phyloP scores from a whole-genome alignment of 2,888 invertebrate species.

The Eugnorisma glareosa region DNA sequence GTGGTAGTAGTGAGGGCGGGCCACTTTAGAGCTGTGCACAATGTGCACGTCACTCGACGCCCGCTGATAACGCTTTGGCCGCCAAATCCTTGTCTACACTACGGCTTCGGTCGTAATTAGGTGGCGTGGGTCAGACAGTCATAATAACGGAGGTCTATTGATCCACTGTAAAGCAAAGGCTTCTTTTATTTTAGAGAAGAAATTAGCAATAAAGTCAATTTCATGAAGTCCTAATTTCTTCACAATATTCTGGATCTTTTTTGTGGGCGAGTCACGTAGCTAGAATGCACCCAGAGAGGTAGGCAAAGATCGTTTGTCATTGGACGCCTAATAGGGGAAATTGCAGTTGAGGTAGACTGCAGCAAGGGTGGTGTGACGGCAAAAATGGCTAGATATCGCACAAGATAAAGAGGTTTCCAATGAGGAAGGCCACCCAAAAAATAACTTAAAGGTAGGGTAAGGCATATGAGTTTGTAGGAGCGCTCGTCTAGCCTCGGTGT shows the following conservation, averaged over 20 bases:
- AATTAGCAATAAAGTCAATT: neutral
- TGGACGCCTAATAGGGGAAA: neutral
- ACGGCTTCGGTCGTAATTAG: conserved; percentile 39
- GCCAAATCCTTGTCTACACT: conserved; percentile 12
- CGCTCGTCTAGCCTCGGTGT: neutral
- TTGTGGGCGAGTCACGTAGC: neutral
- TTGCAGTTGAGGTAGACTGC: neutral
- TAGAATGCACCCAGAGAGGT: neutral
- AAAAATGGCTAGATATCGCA: neutral
- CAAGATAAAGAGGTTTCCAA: neutral
- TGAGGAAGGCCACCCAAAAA: neutral
- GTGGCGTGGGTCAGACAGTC: neutral
- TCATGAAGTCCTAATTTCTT: neutral
- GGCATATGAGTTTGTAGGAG: too few relatives aligned
- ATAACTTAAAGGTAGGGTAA: too few relatives aligned
- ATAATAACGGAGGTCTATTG: neutral
- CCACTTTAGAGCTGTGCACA: conserved; percentile 37
- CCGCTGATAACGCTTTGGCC: conserved; percentile 17
- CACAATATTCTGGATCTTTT: neutral
- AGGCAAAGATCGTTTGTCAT: neutral
- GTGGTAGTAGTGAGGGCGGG: conserved; percentile 6
- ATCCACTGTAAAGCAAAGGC: neutral
- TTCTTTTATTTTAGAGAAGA: neutral
- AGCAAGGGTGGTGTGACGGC: neutral
- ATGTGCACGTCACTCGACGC: conserved; percentile 4